Percentiles rank a stretch among this genome's conserved stretches.
phyloP scores from a whole-genome alignment of 2,113 vertebrate species.

The Oplegnathus fasciatus region DNA sequence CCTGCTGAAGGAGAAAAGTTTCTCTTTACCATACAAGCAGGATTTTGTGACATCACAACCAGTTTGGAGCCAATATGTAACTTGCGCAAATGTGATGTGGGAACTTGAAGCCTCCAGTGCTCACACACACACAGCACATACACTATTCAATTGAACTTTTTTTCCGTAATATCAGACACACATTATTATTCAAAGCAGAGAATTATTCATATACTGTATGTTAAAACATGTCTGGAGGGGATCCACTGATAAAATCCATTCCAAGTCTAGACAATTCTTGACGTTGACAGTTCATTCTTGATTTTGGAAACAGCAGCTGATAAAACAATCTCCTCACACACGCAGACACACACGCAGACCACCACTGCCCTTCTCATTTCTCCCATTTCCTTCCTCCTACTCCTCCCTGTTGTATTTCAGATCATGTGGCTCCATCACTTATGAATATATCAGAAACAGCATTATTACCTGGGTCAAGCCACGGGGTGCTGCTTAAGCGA shows the following conservation, averaged over 20 bases:
- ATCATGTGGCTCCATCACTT: constrained; percentile 2
- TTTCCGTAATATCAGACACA: not conserved
- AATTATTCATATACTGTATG: not conserved
- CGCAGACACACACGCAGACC: not conserved
- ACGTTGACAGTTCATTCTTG: not conserved
- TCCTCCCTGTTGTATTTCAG: constrained; percentile 20
- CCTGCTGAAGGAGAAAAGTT: too few species aligned
- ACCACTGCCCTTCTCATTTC: not conserved
- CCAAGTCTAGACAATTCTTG: not conserved
- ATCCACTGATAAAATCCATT: not conserved
- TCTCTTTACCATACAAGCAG: too few species aligned
- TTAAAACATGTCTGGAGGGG: too few species aligned
- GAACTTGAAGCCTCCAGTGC: too few species aligned
- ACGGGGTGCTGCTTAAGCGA: constrained; percentile 39
- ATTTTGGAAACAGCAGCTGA: not conserved
- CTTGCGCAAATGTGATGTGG: too few species aligned
- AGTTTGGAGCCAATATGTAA: too few species aligned
- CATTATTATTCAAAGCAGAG: not conserved
- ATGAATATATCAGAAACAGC: constrained; percentile 46
- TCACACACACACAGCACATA: too few species aligned
- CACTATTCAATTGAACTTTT: not conserved
- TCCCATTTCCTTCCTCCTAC: not conserved
- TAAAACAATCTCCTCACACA: not conserved
- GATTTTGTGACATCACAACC: too few species aligned
- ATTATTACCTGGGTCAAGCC: constrained; percentile 65